Percentiles rank a stretch among this genome's conserved stretches.
These are phyloP conservation scores for Nannospalax galili DNA, from an alignment of 2,113 vertebrate genomes.

Conservation along the genomic window DNA sequence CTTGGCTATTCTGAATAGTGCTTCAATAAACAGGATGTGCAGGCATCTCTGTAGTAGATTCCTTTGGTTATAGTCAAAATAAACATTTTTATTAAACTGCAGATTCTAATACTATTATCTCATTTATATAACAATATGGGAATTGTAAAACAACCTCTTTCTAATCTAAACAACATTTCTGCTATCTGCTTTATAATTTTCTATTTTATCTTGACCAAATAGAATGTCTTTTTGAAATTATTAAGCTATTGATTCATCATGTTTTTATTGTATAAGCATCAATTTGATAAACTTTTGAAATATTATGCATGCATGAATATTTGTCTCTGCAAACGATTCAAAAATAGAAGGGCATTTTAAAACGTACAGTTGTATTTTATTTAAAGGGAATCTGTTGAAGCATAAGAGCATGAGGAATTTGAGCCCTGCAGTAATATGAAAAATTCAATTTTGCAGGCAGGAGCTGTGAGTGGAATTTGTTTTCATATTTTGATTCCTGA, in stretches of 20 bases:
- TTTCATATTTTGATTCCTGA: constrained; percentile 10
- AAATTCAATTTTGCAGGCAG: constrained; percentile 32
- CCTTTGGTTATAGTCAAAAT: background rate
- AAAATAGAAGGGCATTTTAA: background rate
- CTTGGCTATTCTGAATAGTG: background rate
- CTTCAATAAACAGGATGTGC: background rate
- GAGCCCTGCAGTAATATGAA: background rate
- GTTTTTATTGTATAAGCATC: background rate
- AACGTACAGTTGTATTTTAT: background rate
- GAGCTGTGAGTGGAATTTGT: background rate
- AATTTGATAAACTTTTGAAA: constrained; percentile 23
- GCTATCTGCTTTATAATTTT: background rate
- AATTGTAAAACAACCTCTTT: background rate
- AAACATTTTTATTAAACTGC: background rate
- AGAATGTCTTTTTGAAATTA: background rate
- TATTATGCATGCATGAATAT: background rate
- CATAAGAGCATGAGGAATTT: background rate
- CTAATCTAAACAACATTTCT: background rate
- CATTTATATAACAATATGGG: background rate
- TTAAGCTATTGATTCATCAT: background rate
- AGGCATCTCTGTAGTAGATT: background rate
- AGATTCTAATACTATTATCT: background rate
- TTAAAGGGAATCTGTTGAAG: constrained; percentile 37
- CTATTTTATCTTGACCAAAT: background rate
- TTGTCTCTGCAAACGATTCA: background rate